These are phyloP conservation scores for Gadus chalcogrammus DNA, from an alignment of 2,113 vertebrate genomes.

Conservation along the genomic window DNA sequence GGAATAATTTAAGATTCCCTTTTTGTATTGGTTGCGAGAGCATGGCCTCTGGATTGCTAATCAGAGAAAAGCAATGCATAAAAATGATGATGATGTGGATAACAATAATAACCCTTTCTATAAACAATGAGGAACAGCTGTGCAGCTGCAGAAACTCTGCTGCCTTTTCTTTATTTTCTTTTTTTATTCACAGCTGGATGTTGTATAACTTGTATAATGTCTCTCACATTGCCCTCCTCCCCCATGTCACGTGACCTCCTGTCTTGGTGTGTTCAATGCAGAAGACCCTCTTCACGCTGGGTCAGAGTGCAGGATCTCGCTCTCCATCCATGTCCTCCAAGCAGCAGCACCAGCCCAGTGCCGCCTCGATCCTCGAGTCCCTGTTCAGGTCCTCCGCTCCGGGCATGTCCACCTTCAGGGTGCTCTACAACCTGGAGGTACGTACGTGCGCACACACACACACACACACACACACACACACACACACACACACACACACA, in stretches of 20 bases:
- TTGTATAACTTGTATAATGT: too few species aligned
- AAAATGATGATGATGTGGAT: too few species aligned
- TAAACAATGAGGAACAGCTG: too few species aligned
- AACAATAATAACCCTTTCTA: too few species aligned
- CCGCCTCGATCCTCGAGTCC: slow-evolving; percentile 92
- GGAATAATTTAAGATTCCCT: too few species aligned
- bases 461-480: not conserved
- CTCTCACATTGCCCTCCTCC: not conserved
- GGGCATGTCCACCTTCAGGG: slow-evolving; percentile 98
- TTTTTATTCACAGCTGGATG: not conserved
- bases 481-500: not conserved
- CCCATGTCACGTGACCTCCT: slow-evolving; percentile 17
- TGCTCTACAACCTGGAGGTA: slow-evolving; percentile 98
- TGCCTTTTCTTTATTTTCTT: not conserved
- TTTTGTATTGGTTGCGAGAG: too few species aligned
- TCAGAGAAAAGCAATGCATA: too few species aligned
- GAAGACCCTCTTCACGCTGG: slow-evolving; percentile 91
- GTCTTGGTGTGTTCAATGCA: slow-evolving; percentile 48
- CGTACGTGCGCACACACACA: slow-evolving; percentile 16
- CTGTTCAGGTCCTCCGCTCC: slow-evolving; percentile 95
- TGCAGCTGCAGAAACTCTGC: too few species aligned
- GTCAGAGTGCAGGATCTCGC: slow-evolving; percentile 84
- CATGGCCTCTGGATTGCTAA: too few species aligned
- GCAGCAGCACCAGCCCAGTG: slow-evolving; percentile 95
- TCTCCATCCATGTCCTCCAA: slow-evolving; percentile 94